These are phyloP conservation scores for Ichneumon xanthorius DNA, from an alignment of 2,888 invertebrate genomes.

Conservation along the genomic window DNA sequence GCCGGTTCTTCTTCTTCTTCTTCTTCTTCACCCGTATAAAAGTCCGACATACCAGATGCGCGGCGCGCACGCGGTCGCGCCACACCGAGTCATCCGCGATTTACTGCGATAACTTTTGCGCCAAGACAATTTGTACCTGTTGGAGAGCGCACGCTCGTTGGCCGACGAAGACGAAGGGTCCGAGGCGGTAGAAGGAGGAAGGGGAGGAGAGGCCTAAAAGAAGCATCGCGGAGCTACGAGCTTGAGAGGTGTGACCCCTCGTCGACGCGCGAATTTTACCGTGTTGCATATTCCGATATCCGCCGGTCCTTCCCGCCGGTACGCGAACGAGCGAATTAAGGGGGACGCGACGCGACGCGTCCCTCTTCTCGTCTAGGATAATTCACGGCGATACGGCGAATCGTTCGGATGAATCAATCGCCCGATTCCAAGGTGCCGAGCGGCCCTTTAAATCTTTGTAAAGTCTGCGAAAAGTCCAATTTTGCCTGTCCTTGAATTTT, in stretches of 20 bases:
- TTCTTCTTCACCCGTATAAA: constrained; percentile 68
- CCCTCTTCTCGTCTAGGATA: background rate
- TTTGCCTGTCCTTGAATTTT: no score
- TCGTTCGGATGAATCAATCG: background rate
- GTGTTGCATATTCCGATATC: background rate
- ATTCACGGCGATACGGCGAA: background rate
- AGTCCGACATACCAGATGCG: constrained; percentile 79
- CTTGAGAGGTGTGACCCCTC: constrained; percentile 71
- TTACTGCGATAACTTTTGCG: constrained; percentile 81
- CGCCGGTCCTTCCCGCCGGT: background rate
- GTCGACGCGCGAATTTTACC: constrained; percentile 69
- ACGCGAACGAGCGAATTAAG: background rate
- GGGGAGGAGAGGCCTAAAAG: constrained; percentile 40
- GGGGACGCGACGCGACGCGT: no score
- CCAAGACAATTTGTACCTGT: constrained; percentile 81
- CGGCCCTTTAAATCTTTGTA: background rate
- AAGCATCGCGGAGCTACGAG: constrained; percentile 61
- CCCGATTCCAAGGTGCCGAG: background rate
- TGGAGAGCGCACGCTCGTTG: constrained; percentile 63
- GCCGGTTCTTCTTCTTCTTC: no score
- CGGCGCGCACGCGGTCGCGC: constrained; percentile 67
- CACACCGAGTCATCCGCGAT: constrained; percentile 79
- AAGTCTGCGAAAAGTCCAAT: no score
- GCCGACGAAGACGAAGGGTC: constrained; percentile 60
- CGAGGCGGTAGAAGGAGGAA: constrained; percentile 28